phyloP scores from a whole-genome alignment of 1,140 invertebrate genomes.

The Daktulosphaira vitifoliae region DNA sequence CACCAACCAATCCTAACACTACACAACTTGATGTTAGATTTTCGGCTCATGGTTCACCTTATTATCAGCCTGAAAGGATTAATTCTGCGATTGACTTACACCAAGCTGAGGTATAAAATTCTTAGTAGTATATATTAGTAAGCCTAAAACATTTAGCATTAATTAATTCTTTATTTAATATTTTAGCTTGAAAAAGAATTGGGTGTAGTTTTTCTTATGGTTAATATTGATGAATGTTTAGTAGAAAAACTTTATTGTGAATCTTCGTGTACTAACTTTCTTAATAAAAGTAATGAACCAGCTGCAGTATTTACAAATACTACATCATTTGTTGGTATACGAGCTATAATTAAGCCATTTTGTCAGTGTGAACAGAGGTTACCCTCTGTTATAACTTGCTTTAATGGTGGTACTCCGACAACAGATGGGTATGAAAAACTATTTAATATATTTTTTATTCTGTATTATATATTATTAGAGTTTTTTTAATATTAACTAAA shows the following conservation, averaged over 20 bases:
- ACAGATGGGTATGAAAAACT: too few relatives aligned
- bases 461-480: too few relatives aligned
- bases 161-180: background rate
- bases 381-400: conserved; percentile 45
- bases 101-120: conserved; percentile 52
- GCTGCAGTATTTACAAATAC: conserved; percentile 77
- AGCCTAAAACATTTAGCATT: too few relatives aligned
- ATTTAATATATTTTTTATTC: too few relatives aligned
- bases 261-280: conserved; percentile 59
- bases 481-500: too few relatives aligned
- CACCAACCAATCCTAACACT: conserved; percentile 52
- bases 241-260: conserved; percentile 63
- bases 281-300: conserved; percentile 62
- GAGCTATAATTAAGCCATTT: conserved; percentile 63
- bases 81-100: conserved; percentile 65
- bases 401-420: conserved; percentile 60
- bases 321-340: conserved; percentile 80
- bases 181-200: conserved; percentile 57
- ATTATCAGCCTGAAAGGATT: conserved; percentile 73
- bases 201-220: conserved; percentile 64
- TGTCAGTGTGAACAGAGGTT: conserved; percentile 55
- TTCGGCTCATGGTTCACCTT: conserved; percentile 84
- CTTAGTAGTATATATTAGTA: too few relatives aligned
- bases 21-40: conserved; percentile 71
- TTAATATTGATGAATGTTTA: conserved; percentile 80